Evolutionary conservation across 2,888 invertebrate genomes (phyloP), one percentile per base, ranked within the genome.

Genomic region (Coelogynopora nodosa): DNA sequence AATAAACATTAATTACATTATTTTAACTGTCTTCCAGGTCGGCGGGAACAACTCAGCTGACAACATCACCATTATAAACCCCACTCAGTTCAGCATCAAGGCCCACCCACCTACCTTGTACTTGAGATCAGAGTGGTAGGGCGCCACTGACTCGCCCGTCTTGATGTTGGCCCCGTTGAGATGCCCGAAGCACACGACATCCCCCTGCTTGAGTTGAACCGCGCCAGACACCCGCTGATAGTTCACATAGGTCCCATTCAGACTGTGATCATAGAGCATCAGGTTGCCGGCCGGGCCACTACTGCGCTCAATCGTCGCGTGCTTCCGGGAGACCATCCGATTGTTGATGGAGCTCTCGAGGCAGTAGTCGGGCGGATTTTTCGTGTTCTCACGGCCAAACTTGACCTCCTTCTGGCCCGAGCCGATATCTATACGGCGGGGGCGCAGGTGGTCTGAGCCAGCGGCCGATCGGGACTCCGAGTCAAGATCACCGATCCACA

Each of bases 201-300:
- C 87, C 28, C 87, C 87, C 0, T 87, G 74, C 2, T 83, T 87
- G 0, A 87, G 87, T 30, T 30, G 27, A 10, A 67, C 67, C 10
- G 82, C 86, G 29, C 86, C 86, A 67, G 67, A 27, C 0, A 87
- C 83, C 18, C 87, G 82, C 23, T 82, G 80, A 29, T 88, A 87
- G 67, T 87, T 87, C 5, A 87, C 84, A 74, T 87, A 87, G 10
- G 87, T 87, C 5, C 87, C 87, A 49, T 87, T 87, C 31, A 87
- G 67, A 29, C 87, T 88, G 84, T 87, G 87, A 84, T 87, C 87
- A 10, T 84, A 87, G 23, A 87, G 87, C 83, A 87, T 87, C 30
- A 84, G 83, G 67, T 87, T 87, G 28, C 87, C 87, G n/a, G 67
- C 29, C n/a, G n/a, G n/a, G n/a, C n/a, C n/a, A 67, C 28, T 27